Conservation (phyloP, 2,113 vertebrate genomes). For the Apistogramma diplotaenia region DNA sequence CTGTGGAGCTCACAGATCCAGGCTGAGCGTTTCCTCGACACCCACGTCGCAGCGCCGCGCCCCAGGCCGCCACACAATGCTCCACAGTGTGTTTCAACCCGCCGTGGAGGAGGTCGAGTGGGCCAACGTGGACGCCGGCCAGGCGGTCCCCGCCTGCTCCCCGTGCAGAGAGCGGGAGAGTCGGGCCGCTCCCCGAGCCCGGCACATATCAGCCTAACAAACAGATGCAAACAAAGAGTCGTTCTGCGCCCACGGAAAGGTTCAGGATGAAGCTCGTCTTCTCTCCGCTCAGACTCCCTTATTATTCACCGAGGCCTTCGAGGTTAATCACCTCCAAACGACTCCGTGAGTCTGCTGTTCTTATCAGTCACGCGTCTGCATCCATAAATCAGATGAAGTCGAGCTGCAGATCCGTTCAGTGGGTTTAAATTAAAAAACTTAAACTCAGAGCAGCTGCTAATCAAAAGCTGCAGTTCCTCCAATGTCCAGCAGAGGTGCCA, state of each 20-base stretch:
- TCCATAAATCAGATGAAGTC: background rate
- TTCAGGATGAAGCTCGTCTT: background rate
- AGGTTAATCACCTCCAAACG: background rate
- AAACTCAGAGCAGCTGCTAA: background rate
- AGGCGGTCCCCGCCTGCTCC: slow-evolving; percentile 38
- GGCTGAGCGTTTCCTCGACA: slow-evolving; percentile 26
- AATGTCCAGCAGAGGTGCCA: too few relatives aligned
- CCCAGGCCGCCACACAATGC: slow-evolving; percentile 48
- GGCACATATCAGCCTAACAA: slow-evolving; percentile 47
- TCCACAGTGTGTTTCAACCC: slow-evolving; percentile 27
- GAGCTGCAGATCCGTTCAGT: background rate
- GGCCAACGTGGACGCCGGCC: slow-evolving; percentile 42
- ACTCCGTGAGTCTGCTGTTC: background rate
- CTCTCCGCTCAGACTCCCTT: background rate
- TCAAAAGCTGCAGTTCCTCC: too few relatives aligned
- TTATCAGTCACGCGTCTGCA: background rate
- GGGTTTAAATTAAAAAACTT: background rate
- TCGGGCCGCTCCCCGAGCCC: slow-evolving; percentile 64
- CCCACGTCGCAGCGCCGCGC: slow-evolving; percentile 34
- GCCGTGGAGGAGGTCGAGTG: slow-evolving; percentile 40
- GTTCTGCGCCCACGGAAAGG: slow-evolving; percentile 5
- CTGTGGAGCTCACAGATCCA: background rate
- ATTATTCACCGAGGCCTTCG: background rate
- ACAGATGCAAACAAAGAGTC: slow-evolving; percentile 42
- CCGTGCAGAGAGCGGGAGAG: slow-evolving; percentile 36